These are phyloP conservation scores for Stratiomys singularior DNA, from an alignment of 2,888 invertebrate species.

Conservation along the genomic window DNA sequence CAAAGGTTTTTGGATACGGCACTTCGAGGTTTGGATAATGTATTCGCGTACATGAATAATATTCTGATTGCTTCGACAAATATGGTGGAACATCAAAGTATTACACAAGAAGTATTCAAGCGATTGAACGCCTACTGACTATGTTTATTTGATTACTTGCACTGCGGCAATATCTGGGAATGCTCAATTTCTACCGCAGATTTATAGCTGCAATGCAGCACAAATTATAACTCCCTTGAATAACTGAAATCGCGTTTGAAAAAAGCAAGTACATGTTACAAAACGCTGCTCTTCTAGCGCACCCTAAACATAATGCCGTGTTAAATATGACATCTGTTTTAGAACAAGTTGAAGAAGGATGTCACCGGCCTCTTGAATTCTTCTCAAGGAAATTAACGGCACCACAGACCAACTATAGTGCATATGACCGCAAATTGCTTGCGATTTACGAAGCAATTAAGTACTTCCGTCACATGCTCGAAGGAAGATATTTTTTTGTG, in stretches of 20 bases:
- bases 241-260: neutral
- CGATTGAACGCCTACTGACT: conserved; percentile 54
- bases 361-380: conserved; percentile 60
- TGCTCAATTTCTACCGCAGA: conserved; percentile 47
- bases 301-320: conserved; percentile 56
- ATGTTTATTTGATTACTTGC: conserved; percentile 48
- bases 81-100: conserved; percentile 52
- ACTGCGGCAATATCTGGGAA: conserved; percentile 52
- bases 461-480: conserved; percentile 50
- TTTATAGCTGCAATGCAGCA: conserved; percentile 22
- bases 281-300: conserved; percentile 55
- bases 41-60: conserved; percentile 56
- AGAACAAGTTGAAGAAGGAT: conserved; percentile 55
- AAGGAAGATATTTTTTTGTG: conserved; percentile 39
- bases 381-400: conserved; percentile 58
- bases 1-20: conserved; percentile 59
- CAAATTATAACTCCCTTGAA: conserved; percentile 34
- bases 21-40: conserved; percentile 54
- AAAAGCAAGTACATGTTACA: neutral
- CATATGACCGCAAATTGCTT: conserved; percentile 61
- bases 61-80: conserved; percentile 54
- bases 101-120: neutral
- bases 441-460: conserved; percentile 58
- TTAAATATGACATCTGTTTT: conserved; percentile 53
- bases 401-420: conserved; percentile 57